Percentiles rank a stretch among this genome's conserved stretches.
phyloP scores from a whole-genome alignment of 2,888 invertebrate genomes.

The Prenolepis imparis region DNA sequence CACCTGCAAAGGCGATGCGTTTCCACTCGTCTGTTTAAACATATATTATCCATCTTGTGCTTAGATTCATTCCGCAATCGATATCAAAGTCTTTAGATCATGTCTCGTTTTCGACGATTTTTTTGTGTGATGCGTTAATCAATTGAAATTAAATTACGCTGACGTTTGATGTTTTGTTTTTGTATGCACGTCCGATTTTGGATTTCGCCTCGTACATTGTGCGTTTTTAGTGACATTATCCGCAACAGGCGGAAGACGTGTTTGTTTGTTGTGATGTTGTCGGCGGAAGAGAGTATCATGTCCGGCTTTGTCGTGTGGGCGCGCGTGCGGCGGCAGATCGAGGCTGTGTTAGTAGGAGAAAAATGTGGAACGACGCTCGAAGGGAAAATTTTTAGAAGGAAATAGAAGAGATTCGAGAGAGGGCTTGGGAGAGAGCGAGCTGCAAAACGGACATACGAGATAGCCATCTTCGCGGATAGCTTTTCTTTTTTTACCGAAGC shows the following conservation, averaged over 20 bases:
- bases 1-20: slow-evolving; percentile 71
- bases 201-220: slow-evolving; percentile 60
- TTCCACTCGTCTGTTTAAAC: slow-evolving; percentile 56
- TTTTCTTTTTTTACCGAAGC: slow-evolving; percentile 61
- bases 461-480: slow-evolving; percentile 6
- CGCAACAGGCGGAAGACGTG: slow-evolving; percentile 2
- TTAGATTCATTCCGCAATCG: slow-evolving; percentile 33
- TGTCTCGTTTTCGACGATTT: slow-evolving; percentile 3
- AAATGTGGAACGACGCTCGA: slow-evolving; percentile 57
- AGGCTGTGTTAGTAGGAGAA: slow-evolving; percentile 66
- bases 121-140: slow-evolving; percentile 53
- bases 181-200: slow-evolving; percentile 35
- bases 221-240: slow-evolving; percentile 44
- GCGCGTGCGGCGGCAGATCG: slow-evolving; percentile 83
- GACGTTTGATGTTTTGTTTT: slow-evolving; percentile 44
- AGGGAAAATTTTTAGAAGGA: slow-evolving; percentile 32
- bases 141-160: slow-evolving; percentile 58
- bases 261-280: slow-evolving; percentile 53
- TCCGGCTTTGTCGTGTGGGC: slow-evolving; percentile 82
- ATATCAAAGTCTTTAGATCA: slow-evolving; percentile 39
- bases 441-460: slow-evolving; percentile 46
- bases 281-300: slow-evolving; percentile 62
- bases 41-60: slow-evolving; percentile 19
- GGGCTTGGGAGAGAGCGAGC: slow-evolving; percentile 49
- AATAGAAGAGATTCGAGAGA: slow-evolving; percentile 29